Base-by-base conservation (phyloP, 2,797 vertebrate genomes). In the Lycodopsis pacificus region DNA sequence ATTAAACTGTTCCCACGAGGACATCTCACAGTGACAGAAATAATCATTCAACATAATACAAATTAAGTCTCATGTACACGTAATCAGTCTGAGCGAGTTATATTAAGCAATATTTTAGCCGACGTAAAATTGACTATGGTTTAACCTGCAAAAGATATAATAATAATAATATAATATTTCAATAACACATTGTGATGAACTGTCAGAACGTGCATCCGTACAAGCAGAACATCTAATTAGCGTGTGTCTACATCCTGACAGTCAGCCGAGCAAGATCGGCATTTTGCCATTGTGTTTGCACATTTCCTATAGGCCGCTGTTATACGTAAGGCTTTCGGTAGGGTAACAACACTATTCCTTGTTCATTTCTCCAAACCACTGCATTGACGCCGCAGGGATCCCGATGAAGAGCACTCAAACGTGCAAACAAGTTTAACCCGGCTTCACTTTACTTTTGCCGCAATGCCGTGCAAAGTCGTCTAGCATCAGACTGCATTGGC, bases 201-300 rank as follows among this genome's bases (percentile, higher is more conserved):
- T 48, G 38, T 57, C n/a, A 25, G 25, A 68, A 54, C 0, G 5
- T 63, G 27, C 48, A n/a, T 27, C 19, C 5, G 4, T 20, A 34
- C 17, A 64, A 25, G 67, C 49, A 65, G 36, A 44, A 72, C n/a
- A 66, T 73, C 9, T 36, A 11, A 48, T 56, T 27, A 27, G 27
- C 36, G 1, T 36, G 22, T 20, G 65, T 54, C 15, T 53, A 22
- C 49, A 40, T 36, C 5, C 65, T 54, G n/a, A 63, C 25, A 64
- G n/a, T 59, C 53, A 59, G 20, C 32, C 0, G 22, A 42, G 20
- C 40, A 32, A 32, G 40, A 64, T 48, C 3, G 1, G 3, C 19
- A 6, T 49, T 65, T 30, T 17, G n/a, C 25, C 25, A 42, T n/a
- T 25, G 46, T 40, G 20, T 44, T 36, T 14, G 12, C 54, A 63